Conservation (phyloP, 1,140 invertebrate genomes). For the Brachystomella parvula region DNA sequence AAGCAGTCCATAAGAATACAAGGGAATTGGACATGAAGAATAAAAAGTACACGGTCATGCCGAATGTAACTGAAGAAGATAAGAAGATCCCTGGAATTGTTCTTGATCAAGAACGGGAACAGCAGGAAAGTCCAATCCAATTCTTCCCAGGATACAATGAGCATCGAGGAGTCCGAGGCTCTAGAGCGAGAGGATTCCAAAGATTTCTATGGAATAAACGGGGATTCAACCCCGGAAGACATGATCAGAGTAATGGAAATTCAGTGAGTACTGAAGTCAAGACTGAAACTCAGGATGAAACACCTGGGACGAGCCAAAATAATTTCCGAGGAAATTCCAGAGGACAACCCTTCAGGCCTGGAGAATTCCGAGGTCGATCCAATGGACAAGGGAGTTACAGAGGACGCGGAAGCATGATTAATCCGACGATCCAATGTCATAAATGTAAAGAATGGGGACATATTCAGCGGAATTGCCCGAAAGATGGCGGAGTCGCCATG, state of each 20-base stretch:
- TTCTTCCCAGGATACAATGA: background rate
- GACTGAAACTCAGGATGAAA: background rate
- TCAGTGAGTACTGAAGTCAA: no score
- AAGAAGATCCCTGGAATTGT: background rate
- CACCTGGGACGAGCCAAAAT: background rate
- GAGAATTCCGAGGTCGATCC: background rate
- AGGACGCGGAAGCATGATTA: background rate
- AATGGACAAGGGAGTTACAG: background rate
- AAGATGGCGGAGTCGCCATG: background rate
- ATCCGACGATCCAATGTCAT: background rate
- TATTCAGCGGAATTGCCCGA: background rate
- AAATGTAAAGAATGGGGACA: background rate
- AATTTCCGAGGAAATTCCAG: background rate
- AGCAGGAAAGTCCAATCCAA: background rate
- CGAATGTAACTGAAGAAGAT: background rate
- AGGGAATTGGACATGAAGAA: background rate
- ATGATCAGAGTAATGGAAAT: background rate
- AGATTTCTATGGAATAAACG: no score
- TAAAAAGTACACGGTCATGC: background rate
- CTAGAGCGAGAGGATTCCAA: no score
- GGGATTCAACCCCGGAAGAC: no score
- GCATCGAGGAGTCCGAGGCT: background rate
- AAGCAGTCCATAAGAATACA: background rate
- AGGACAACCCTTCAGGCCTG: no score
- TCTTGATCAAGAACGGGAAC: no score